phyloP scores from a whole-genome alignment of 2,797 vertebrate genomes.

The Todus mexicanus region DNA sequence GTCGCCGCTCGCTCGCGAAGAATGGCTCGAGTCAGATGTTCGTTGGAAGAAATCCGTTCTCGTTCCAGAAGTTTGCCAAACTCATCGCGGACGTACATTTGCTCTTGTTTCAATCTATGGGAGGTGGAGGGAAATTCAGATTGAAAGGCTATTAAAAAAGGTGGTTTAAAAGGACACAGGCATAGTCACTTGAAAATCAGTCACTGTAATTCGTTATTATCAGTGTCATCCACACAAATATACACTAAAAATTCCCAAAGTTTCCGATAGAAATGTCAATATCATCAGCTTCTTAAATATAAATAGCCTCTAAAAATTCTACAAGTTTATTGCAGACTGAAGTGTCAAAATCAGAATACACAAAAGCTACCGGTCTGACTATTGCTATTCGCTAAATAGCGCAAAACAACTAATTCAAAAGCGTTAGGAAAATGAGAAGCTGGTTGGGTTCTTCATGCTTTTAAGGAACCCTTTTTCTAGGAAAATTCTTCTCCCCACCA shows the following conservation, averaged over 20 bases:
- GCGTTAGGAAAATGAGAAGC: too few relatives aligned
- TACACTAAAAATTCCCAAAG: too few relatives aligned
- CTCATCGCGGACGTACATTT: conserved; percentile 65
- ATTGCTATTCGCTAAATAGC: not conserved
- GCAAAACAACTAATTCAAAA: not conserved
- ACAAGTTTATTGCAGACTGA: not conserved
- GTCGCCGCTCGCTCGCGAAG: conserved; percentile 81
- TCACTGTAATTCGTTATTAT: fast-evolving
- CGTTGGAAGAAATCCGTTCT: conserved; percentile 76
- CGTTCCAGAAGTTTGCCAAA: conserved; percentile 80
- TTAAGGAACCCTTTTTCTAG: not conserved
- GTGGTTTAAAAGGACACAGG: not conserved
- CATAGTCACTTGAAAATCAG: not conserved
- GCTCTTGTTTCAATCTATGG: conserved; percentile 69
- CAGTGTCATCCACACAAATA: too few relatives aligned
- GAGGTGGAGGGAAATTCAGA: not conserved
- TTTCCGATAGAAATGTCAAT: too few relatives aligned
- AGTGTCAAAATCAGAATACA: not conserved
- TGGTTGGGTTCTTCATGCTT: not conserved
- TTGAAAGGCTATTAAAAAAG: not conserved
- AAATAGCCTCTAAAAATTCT: too few relatives aligned
- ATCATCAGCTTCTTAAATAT: too few relatives aligned
- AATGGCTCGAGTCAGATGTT: conserved; percentile 82
- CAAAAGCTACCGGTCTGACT: not conserved
- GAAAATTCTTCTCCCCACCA: not conserved